Conservation (phyloP, 2,113 vertebrate genomes). For the Zosterops lateralis region DNA sequence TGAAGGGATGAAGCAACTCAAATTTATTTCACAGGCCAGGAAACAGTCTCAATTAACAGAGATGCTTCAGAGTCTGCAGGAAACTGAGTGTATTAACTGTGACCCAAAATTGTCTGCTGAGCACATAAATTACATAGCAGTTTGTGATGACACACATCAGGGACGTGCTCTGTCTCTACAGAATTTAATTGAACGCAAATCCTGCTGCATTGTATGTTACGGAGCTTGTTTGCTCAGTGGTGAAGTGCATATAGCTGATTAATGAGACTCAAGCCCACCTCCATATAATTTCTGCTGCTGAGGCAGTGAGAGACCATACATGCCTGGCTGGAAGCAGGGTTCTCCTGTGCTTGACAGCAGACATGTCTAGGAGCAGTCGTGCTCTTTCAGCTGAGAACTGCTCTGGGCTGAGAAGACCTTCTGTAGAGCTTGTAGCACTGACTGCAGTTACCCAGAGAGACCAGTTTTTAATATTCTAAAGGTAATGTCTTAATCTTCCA, state of each 20-base stretch:
- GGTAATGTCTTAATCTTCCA: not conserved
- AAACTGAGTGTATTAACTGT: not conserved
- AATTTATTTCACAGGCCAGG: not conserved
- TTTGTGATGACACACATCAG: not conserved
- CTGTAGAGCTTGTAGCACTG: not conserved
- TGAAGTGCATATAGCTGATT: not conserved
- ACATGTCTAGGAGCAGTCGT: rapidly evolving
- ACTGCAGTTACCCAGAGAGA: not conserved
- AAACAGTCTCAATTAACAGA: not conserved
- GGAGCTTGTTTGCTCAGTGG: not conserved
- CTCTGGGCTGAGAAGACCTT: not conserved
- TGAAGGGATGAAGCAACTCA: not conserved
- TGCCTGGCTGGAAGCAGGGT: not conserved
- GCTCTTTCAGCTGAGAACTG: not conserved
- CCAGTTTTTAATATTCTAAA: not conserved
- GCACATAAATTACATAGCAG: not conserved
- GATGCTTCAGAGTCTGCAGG: not conserved
- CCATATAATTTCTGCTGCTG: not conserved
- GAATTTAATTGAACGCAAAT: not conserved
- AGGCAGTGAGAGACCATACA: not conserved
- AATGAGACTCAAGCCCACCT: not conserved
- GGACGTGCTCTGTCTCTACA: rapidly evolving
- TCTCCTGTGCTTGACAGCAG: not conserved
- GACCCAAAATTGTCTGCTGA: not conserved
- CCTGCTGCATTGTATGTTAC: rapidly evolving